Conservation (phyloP, 2,888 invertebrate species). For the Papilio demoleus region DNA sequence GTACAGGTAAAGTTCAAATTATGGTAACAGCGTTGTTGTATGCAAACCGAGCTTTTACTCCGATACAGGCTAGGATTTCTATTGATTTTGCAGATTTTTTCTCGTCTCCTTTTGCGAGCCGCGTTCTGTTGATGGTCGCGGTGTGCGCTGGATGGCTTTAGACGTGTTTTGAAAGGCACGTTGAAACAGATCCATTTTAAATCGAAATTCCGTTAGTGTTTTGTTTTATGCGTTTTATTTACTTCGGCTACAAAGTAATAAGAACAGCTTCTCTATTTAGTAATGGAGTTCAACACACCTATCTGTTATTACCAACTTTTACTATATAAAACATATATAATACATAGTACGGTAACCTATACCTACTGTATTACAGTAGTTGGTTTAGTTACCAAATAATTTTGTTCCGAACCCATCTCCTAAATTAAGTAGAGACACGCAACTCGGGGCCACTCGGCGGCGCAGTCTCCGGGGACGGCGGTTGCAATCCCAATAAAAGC, state of each 20-base stretch:
- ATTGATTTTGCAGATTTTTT: slow-evolving; percentile 37
- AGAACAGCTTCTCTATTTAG: background rate
- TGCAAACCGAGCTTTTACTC: slow-evolving; percentile 2
- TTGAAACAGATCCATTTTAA: slow-evolving; percentile 24
- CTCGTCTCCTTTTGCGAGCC: slow-evolving; percentile 23
- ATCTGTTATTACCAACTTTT: background rate
- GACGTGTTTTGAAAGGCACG: slow-evolving; percentile 12
- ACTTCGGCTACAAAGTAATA: background rate
- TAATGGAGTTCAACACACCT: too few relatives aligned
- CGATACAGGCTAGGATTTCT: slow-evolving; percentile 24
- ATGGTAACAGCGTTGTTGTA: background rate
- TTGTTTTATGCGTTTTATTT: background rate
- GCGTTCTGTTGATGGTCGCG: slow-evolving; percentile 28
- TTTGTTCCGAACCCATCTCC: background rate
- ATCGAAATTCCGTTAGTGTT: slow-evolving; percentile 54
- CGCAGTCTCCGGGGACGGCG: background rate
- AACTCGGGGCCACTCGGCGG: background rate
- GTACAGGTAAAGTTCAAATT: slow-evolving; percentile 16
- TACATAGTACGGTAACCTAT: too few relatives aligned
- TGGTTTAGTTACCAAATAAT: too few relatives aligned
- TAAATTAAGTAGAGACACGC: background rate
- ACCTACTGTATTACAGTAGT: too few relatives aligned
- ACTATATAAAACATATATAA: background rate
- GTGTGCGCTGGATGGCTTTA: slow-evolving; percentile 24
- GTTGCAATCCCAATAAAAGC: slow-evolving; percentile 21